Evolutionary conservation across 2,113 vertebrate genomes (phyloP).

Genomic region (Phycodurus eques): DNA sequence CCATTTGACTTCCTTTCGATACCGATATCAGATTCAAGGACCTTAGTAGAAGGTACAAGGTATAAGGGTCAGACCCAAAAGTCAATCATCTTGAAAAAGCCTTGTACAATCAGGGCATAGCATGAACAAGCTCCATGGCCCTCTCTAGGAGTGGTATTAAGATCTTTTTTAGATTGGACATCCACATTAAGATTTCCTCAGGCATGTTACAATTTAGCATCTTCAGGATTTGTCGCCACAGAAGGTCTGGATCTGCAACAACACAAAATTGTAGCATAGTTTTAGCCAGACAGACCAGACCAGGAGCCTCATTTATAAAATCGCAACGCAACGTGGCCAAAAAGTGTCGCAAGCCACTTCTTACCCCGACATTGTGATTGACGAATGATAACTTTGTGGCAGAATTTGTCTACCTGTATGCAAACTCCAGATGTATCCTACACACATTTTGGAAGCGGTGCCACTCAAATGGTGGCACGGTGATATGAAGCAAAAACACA

Average conservation of each 20-base stretch:
- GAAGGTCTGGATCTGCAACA: slow-evolving; percentile 75
- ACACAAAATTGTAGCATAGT: slow-evolving; percentile 70
- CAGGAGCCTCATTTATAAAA: not conserved
- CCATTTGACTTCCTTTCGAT: not conserved
- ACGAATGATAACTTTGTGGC: too few relatives aligned
- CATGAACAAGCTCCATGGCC: slow-evolving; percentile 57
- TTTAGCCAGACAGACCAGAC: slow-evolving; percentile 52
- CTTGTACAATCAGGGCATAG: slow-evolving; percentile 25
- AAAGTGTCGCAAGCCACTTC: too few relatives aligned
- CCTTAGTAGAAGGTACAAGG: not conserved
- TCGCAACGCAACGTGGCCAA: too few relatives aligned
- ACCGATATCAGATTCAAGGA: not conserved
- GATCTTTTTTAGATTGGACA: slow-evolving; percentile 61
- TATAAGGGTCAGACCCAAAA: not conserved
- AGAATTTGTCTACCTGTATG: not conserved
- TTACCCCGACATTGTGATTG: too few relatives aligned
- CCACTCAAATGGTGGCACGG: too few relatives aligned
- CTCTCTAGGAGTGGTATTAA: slow-evolving; percentile 62
- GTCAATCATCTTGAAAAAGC: not conserved
- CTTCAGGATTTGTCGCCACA: slow-evolving; percentile 71
- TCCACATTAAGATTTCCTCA: slow-evolving; percentile 66
- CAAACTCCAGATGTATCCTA: not conserved
- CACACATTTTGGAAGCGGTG: too few relatives aligned
- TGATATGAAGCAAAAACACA: not conserved
- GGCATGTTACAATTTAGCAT: slow-evolving; percentile 68